phyloP scores from a whole-genome alignment of 2,113 vertebrate genomes.

The Ifrita kowaldi region DNA sequence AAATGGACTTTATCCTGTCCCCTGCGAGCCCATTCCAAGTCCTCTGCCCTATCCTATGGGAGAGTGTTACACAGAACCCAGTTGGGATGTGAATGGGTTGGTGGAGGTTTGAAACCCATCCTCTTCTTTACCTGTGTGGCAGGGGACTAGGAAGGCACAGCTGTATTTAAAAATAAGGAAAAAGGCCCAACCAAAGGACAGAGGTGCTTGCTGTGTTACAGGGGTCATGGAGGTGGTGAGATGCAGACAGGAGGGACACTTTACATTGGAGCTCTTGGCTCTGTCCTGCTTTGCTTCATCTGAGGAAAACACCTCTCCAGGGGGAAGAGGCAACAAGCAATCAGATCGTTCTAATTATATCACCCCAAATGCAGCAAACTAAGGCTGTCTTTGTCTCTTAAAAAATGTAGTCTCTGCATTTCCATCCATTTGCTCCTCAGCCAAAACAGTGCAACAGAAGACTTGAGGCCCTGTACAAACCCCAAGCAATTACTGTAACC shows the following conservation, averaged over 20 bases:
- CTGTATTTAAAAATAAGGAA: not conserved
- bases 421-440: not conserved
- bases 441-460: not conserved
- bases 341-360: not conserved
- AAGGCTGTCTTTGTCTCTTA: not conserved
- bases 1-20: not conserved
- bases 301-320: not conserved
- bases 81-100: not conserved
- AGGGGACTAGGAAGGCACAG: not conserved
- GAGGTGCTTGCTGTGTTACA: not conserved
- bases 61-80: not conserved
- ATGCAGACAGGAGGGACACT: not conserved
- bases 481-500: not conserved
- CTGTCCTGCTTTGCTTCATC: not conserved
- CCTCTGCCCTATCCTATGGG: not conserved
- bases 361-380: not conserved
- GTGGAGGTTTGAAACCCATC: not conserved
- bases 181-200: not conserved
- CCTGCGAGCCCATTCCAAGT: fast-evolving
- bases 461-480: not conserved
- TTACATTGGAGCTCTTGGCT: not conserved
- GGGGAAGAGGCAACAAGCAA: not conserved
- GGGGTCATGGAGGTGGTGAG: not conserved
- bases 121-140: not conserved
- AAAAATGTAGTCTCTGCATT: not conserved